Evolutionary conservation across 2,113 vertebrate species (phyloP).

Genomic region (Phrynocephalus versicolor): DNA sequence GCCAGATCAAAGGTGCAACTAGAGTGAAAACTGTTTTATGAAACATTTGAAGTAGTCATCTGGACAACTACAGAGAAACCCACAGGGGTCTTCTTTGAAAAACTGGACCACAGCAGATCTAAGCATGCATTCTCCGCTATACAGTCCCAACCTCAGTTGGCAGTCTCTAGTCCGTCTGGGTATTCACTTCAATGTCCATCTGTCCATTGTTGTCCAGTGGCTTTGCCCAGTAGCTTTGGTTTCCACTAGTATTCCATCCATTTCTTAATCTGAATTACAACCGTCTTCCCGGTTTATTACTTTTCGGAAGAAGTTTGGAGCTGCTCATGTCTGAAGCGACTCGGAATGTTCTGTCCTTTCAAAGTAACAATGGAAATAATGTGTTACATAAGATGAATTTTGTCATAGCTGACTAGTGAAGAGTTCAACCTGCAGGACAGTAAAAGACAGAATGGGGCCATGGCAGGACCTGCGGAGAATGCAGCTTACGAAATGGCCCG

Average conservation of each 20-base stretch:
- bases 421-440: neutral
- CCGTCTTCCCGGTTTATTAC: neutral
- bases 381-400: conserved; percentile 16
- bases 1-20: no score
- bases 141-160: neutral
- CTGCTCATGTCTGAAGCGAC: neutral
- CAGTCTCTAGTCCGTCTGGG: neutral
- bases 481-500: no score
- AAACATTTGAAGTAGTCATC: no score
- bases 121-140: no score
- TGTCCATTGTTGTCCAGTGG: neutral
- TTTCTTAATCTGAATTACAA: neutral
- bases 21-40: no score
- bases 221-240: neutral
- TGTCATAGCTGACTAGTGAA: conserved; percentile 4
- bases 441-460: conserved; percentile 2
- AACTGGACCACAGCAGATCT: no score
- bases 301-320: neutral
- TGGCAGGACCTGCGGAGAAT: neutral
- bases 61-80: no score
- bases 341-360: neutral
- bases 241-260: neutral
- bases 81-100: no score
- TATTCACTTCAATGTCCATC: neutral
- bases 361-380: conserved; percentile 1